Evolutionary conservation across 2,113 vertebrate genomes (phyloP), one percentile per base, ranked within the genome.

Genomic region (Riparia riparia): DNA sequence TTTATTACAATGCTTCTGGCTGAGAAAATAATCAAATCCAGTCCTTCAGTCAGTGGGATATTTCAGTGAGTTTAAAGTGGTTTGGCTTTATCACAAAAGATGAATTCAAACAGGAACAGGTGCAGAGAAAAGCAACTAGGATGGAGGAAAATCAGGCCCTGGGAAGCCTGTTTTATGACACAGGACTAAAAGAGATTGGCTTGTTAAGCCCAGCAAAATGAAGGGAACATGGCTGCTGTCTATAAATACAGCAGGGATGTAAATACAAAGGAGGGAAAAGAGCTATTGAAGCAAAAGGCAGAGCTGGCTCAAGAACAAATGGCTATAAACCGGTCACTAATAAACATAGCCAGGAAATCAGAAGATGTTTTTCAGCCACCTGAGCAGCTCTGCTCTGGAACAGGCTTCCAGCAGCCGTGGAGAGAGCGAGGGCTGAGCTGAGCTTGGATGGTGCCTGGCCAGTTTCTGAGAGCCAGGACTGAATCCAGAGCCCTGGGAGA

Each of bases 121-220:
- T 97, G 94, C 91, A 89, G 77, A 78, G 61, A 89, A 93, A 85
- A 95, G 57, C 39, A 84, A 14, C 57, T 17, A 84, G 57, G n/a
- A 89, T 60, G 57, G 70, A 83, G 69, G 56, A 60, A 65, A 95
- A 89, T 84, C 83, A 93, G 37, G 65, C 22, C 65, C 69, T 89
- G 81, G 81, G 86, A 94, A 96, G 39, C 61, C 78, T 72, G 37
- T 91, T 92, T 95, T 94, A 93, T 89, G 73, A 82, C 80, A 77
- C 60, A 50, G 37, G 57, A 44, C 89, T 89, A 45, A 78, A 91
- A 73, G 69, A 95, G 81, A 74, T 89, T 84, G 89, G 60, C 64
- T 97, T 81, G 81, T 82, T 96, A 96, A 96, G 61, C 86, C 70
- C 49, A 72, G 89, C 65, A 86, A 96, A 86, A 95, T 79, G 77